Evolutionary conservation across 2,113 vertebrate species (phyloP), one percentile per base, ranked within the genome.

Genomic region (Suricata suricatta): DNA sequence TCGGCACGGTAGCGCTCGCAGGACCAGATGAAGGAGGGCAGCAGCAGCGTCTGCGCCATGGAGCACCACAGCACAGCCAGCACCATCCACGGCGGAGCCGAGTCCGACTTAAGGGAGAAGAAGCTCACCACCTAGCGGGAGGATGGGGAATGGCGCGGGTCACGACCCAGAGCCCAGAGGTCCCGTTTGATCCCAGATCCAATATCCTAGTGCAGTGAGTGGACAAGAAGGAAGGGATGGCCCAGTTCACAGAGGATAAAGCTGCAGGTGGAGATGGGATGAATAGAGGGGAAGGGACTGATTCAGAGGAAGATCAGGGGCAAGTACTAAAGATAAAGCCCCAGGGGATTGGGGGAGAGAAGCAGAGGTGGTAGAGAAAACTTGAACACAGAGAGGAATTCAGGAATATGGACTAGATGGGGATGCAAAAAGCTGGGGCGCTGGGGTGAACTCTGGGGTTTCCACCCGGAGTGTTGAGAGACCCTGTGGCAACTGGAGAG

Each of bases 1-100:
- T 99, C 99, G 0, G 99, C 99, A 4, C 99, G 99, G 97, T 99
- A 99, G 94, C 99, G 99, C 96, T 99, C 99, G 0, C 99, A 99
- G 98, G 99, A 99, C 99, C 99, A 99, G 98, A 99, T 99, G 98
- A 99, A 99, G 77, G 99, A 99, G 27, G 99, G 99, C 31, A 99
- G 98, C 80, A 99, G 98, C 96, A 99, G 97, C 0, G 99, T 99
- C 98, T 99, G 99, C 21, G 99, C 99, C 99, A 99, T 99, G 95
- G 99, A 99, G 80, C 99, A 99, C 99, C 99, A 99, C 25, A 99
- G 98, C 98, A 99, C 99, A 4, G 99, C 99, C 97, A 99, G 97
- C 79, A 99, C 99, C 99, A 99, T 99, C 99, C 99, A 99, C 3
- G 99, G 99, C 7, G 99, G 99, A 4, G 99, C 99, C 0, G 98